Percentiles rank a stretch among this genome's conserved stretches.
Evolutionary conservation across 2,113 vertebrate species (phyloP).

Genomic region (Lates calcarifer): DNA sequence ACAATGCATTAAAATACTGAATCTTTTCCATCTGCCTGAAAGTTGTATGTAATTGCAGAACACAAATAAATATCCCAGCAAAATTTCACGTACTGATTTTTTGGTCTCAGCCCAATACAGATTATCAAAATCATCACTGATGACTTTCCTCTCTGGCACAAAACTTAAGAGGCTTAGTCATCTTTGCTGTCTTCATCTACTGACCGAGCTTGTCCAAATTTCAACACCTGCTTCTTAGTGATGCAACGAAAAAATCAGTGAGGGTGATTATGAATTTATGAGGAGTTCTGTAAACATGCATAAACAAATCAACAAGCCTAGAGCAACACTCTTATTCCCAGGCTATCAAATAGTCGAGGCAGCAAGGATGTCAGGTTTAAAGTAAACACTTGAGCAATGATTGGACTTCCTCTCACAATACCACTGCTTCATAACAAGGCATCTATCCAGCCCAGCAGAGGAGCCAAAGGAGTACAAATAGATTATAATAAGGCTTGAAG

Average conservation of each 20-base stretch:
- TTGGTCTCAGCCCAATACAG: conserved; percentile 62
- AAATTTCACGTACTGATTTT: conserved; percentile 18
- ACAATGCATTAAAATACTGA: conserved; percentile 3
- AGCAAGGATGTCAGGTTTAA: conserved; percentile 59
- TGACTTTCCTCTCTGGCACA: conserved; percentile 62
- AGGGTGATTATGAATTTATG: conserved; percentile 72
- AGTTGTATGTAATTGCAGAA: conserved; percentile 27
- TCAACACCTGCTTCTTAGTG: conserved; percentile 63
- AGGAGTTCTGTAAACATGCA: conserved; percentile 67
- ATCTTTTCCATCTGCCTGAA: conserved; percentile 26
- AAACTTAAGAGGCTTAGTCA: conserved; percentile 70
- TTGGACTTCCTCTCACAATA: conserved; percentile 60
- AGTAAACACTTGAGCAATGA: conserved; percentile 73
- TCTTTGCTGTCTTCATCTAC: conserved; percentile 60
- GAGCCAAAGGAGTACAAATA: conserved; percentile 37
- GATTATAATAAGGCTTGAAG: conserved; percentile 36
- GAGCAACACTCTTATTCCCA: conserved; percentile 52
- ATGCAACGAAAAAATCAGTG: conserved; percentile 37
- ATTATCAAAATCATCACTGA: conserved; percentile 75
- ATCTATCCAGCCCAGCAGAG: conserved; percentile 21
- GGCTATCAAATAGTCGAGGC: conserved; percentile 43
- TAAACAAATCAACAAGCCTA: conserved; percentile 64
- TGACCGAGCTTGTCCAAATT: conserved; percentile 56
- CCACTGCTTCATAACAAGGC: conserved; percentile 38
- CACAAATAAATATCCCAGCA: conserved; percentile 51